phyloP scores from a whole-genome alignment of 37 sponge, comb jelly and placozoan genomes.

The Petrosia ficiformis region DNA sequence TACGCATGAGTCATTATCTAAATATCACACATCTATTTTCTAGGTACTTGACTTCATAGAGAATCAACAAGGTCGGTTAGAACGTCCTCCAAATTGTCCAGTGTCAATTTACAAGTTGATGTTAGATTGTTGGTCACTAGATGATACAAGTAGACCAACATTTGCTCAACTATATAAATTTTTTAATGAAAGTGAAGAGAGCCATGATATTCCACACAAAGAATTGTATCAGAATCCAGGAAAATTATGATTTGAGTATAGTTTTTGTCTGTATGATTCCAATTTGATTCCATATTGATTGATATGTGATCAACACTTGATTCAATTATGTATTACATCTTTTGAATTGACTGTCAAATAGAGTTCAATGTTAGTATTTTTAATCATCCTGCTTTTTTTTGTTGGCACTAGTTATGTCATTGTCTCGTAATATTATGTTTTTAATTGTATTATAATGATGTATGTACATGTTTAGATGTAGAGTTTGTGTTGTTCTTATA shows the following conservation, averaged over 20 bases:
- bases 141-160: conserved; percentile 70
- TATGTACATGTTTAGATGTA: no score
- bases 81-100: conserved; percentile 68
- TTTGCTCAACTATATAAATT: conserved; percentile 69
- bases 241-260: background rate
- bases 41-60: conserved; percentile 84
- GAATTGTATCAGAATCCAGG: conserved; percentile 70
- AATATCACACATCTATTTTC: background rate
- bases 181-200: conserved; percentile 58
- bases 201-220: conserved; percentile 60
- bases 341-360: no score
- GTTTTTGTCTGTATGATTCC: no score
- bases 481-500: no score
- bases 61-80: conserved; percentile 65
- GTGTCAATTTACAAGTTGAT: conserved; percentile 72
- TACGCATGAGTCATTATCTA: background rate
- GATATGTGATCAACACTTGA: no score
- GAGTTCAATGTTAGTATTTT: no score
- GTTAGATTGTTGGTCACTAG: conserved; percentile 88
- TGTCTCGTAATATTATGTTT: no score
- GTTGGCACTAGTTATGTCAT: no score
- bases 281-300: no score
- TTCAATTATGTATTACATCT: no score
- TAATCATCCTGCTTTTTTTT: no score
- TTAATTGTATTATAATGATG: no score